A percentile compares a stretch with the other conserved stretches of the same genome.
phyloP scores from a whole-genome alignment of 2,113 vertebrate species.

The Oreochromis niloticus region DNA sequence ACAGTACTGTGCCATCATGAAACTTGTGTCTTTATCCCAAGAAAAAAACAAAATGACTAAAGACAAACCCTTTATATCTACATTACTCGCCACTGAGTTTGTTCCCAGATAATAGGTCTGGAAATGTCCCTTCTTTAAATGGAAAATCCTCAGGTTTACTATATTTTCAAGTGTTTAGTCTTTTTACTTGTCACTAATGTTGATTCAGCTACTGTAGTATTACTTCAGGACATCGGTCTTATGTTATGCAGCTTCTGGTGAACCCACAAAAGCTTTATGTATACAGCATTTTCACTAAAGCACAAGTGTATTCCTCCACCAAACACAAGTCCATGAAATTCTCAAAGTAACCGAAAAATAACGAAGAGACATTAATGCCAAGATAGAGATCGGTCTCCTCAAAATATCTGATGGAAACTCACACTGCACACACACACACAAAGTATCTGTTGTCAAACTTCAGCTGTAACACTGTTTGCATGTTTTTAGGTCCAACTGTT shows the following conservation, averaged over 20 bases:
- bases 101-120: not conserved
- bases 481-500: not conserved
- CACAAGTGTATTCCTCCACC: not conserved
- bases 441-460: not conserved
- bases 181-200: not conserved
- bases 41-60: not conserved
- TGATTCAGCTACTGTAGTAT: not conserved
- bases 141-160: not conserved
- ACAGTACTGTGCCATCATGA: not conserved
- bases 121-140: not conserved
- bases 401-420: not conserved
- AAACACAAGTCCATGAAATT: not conserved
- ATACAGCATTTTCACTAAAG: not conserved
- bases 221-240: not conserved
- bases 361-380: not conserved
- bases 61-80: not conserved
- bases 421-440: not conserved
- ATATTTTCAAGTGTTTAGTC: not conserved
- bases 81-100: fast-evolving
- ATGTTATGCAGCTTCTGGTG: not conserved
- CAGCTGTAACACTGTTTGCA: not conserved
- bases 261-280: not conserved
- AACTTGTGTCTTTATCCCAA: not conserved
- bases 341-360: not conserved
- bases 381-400: not conserved